Base-by-base conservation (phyloP, 2,797 vertebrate genomes). In the Alfaro cultratus region DNA sequence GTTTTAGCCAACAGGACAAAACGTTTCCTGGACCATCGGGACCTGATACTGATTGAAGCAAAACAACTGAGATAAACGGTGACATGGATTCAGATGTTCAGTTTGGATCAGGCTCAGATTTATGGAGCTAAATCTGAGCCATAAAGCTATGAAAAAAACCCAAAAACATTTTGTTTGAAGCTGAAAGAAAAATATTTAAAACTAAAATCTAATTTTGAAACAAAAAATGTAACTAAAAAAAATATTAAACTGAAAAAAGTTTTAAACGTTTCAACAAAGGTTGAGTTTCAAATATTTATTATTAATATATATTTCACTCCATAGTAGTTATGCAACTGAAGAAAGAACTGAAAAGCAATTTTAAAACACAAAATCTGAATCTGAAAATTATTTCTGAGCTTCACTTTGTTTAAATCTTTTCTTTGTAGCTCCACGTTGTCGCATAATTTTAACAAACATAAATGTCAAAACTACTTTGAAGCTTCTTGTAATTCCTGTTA, bases 1-100 rank as follows among this genome's bases (percentile, higher is more conserved):
- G 21, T 75, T 80, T 39, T 55, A 43, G 68, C 55, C 11, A 68
- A 12, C 39, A 45, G 76, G 51, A 86, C 80, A 82, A 6, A 45
- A 23, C n/a, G 11, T 62, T 77, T 77, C 62, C 0, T 3, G 73
- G 79, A 51, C 26, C 12, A 16, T 26, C 51, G 15, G 15, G 12
- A 74, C 39, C 1, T 11, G 39, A 78, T 47, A 45, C 51, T 0
- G 41, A 67, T 16, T 1, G 79, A 62, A 51, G 31, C 0, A 72
- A 49, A 71, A 68, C 11, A 45, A 2, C 21, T 2, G 4, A 39
- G 64, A 68, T 68, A 41, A 70, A 68, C 18, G 0, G 34, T 2
- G 21, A 26, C 53, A 55, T 53, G 21, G 8, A 9, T 53, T 23
- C 23, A 26, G 2, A 53, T 10, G 51, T 10, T 26, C 51, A 16